A percentile compares a stretch with the other conserved stretches of the same genome.
phyloP scores from a whole-genome alignment of 2,797 vertebrate genomes.

The Cynopterus sphinx region DNA sequence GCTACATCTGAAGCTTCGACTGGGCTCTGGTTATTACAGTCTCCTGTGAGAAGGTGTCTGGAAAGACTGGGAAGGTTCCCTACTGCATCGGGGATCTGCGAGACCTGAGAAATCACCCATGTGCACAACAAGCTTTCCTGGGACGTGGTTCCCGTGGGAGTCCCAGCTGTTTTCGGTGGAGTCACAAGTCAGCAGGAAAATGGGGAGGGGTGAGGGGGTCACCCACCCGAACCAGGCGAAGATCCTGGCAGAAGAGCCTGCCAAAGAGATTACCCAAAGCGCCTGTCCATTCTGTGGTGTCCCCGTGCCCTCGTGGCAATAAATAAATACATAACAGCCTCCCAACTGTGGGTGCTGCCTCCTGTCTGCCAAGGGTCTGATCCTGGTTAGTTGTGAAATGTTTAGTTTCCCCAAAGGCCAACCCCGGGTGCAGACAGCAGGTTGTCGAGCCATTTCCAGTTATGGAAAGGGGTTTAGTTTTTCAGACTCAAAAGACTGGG shows the following conservation, averaged over 20 bases:
- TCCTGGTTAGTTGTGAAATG: neutral
- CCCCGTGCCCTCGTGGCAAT: neutral
- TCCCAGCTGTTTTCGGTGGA: neutral
- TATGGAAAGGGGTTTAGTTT: neutral
- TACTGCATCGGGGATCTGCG: neutral
- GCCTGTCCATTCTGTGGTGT: neutral
- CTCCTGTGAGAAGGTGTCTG: neutral
- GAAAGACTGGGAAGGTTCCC: neutral
- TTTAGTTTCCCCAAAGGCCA: neutral
- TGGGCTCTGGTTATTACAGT: rapidly evolving
- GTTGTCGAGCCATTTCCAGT: neutral
- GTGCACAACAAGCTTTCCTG: neutral
- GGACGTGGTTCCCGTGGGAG: neutral
- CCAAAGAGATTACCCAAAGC: neutral
- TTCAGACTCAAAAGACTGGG: neutral
- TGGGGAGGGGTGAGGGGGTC: neutral
- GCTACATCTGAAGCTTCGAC: neutral
- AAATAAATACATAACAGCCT: neutral
- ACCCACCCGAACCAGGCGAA: neutral
- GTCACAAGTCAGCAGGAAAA: neutral
- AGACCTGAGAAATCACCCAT: neutral
- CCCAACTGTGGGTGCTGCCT: neutral
- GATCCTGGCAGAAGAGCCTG: neutral
- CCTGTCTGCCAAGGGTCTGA: neutral
- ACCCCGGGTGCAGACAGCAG: neutral